Conservation (phyloP, 2,888 invertebrate species). For the Isoperla grammatica region DNA sequence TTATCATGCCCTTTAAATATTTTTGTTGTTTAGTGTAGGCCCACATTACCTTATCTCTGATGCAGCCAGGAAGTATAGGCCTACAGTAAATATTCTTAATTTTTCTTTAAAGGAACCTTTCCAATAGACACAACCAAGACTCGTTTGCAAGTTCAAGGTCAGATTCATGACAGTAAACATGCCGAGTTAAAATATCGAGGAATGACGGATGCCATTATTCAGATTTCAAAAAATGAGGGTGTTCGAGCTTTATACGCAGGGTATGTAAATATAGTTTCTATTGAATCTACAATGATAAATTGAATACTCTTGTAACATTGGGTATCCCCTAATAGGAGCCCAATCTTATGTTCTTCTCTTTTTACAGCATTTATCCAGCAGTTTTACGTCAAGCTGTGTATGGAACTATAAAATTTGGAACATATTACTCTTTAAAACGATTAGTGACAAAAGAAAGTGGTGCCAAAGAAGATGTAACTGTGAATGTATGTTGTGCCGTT, state of each 20-base stretch:
- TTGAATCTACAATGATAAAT: too few species aligned
- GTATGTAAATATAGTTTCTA: conserved; percentile 47
- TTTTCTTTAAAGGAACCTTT: conserved; percentile 68
- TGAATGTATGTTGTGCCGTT: conserved; percentile 76
- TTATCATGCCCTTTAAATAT: too few species aligned
- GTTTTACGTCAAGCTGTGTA: conserved; percentile 90
- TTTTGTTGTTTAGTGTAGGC: too few species aligned
- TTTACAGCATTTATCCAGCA: conserved; percentile 80
- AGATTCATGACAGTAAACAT: conserved; percentile 70
- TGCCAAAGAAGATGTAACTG: conserved; percentile 50
- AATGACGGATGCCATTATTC: conserved; percentile 85
- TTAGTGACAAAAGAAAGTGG: conserved; percentile 52
- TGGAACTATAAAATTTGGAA: conserved; percentile 94
- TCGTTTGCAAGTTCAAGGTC: conserved; percentile 89
- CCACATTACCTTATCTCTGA: too few species aligned
- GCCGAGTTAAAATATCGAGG: conserved; percentile 76
- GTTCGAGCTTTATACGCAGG: conserved; percentile 79
- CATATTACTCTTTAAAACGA: conserved; percentile 85
- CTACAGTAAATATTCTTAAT: too few species aligned
- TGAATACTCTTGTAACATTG: too few species aligned
- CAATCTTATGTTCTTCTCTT: conserved; percentile 24
- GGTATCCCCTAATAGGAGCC: not conserved
- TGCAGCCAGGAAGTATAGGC: too few species aligned
- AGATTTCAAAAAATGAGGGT: conserved; percentile 84
- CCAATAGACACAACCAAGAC: conserved; percentile 96